A percentile compares a stretch with the other conserved stretches of the same genome.
phyloP scores from a whole-genome alignment of 2,888 invertebrate genomes.

The Brachyptera putata region DNA sequence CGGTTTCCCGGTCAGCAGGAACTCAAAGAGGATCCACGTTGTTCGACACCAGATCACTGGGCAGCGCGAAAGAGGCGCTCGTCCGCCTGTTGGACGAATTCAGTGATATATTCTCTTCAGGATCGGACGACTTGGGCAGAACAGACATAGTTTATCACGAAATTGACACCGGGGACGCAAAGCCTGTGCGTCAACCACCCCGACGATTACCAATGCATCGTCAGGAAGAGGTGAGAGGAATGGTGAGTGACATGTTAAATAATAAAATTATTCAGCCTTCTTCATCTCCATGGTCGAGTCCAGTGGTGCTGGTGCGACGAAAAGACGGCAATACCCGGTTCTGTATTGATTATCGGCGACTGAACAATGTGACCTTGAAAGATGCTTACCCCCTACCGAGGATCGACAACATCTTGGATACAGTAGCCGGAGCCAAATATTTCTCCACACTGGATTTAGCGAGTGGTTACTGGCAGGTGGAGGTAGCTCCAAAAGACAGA shows the following conservation, averaged over 20 bases:
- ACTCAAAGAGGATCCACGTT: neutral
- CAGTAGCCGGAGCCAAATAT: neutral
- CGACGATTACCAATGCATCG: neutral
- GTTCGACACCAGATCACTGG: too few species aligned
- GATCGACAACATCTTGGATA: neutral
- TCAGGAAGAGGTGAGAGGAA: neutral
- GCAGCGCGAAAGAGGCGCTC: neutral
- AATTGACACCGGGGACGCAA: neutral
- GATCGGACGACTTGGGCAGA: neutral
- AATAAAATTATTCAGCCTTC: neutral
- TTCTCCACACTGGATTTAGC: constrained; percentile 6
- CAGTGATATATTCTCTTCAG: neutral
- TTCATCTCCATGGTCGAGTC: neutral
- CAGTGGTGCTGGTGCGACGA: neutral
- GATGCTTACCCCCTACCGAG: constrained; percentile 1
- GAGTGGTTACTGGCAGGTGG: neutral
- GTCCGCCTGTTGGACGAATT: neutral
- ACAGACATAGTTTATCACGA: neutral
- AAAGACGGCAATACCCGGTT: neutral
- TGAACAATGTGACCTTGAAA: neutral
- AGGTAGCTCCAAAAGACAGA: neutral
- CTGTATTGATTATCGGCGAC: constrained; percentile 1
- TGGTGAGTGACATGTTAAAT: neutral
- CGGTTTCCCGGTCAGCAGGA: neutral
- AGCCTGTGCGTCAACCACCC: too few species aligned